These are phyloP conservation scores for Cheumatopsyche charites DNA, from an alignment of 1,140 invertebrate species.

Conservation along the genomic window DNA sequence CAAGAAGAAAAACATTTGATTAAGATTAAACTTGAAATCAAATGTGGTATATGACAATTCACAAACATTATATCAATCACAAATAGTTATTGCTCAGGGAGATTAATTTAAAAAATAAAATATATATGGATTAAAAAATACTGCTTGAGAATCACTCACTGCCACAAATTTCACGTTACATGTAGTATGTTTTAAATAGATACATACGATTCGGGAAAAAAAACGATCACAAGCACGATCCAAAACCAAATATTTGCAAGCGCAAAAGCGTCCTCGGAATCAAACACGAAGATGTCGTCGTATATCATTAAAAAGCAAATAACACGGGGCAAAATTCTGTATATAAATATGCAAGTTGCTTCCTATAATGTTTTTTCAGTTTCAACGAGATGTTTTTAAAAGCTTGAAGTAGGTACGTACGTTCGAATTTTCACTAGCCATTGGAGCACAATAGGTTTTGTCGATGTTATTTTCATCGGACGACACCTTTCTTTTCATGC, in stretches of 20 bases:
- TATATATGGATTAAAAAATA: no score
- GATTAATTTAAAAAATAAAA: no score
- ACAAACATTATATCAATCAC: no score
- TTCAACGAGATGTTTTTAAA: neutral
- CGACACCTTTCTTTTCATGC: constrained; percentile 2
- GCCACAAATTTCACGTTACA: no score
- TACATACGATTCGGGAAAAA: no score
- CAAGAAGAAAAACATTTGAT: no score
- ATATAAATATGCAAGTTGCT: neutral
- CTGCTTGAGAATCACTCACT: no score
- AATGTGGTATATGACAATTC: no score
- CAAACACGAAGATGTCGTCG: neutral
- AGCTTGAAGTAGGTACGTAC: neutral
- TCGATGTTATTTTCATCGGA: neutral
- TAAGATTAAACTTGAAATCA: no score
- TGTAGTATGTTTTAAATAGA: no score
- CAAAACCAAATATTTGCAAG: neutral
- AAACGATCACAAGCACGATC: neutral
- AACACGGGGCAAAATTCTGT: neutral
- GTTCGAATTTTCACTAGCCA: constrained; percentile 17
- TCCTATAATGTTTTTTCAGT: no score
- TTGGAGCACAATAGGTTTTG: constrained; percentile 1
- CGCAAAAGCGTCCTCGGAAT: neutral
- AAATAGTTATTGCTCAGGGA: no score
- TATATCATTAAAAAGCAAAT: constrained; percentile 19